Evolutionary conservation across 2,888 invertebrate species (phyloP).

Genomic region (Trilocha varians): DNA sequence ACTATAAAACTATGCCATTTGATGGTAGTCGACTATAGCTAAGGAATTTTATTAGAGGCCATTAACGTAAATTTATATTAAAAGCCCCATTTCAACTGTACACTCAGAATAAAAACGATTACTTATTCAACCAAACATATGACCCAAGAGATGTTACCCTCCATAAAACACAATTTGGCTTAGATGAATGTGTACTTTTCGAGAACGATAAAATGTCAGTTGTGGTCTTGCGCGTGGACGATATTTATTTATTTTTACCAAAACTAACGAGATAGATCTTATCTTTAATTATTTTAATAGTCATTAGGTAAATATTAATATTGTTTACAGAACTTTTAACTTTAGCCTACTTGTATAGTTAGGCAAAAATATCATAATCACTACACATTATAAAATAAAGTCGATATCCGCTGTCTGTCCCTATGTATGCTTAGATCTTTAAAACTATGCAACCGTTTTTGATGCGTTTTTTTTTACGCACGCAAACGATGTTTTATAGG

Average conservation of each 20-base stretch:
- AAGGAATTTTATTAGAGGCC: background rate
- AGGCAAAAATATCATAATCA: too few relatives aligned
- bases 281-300: too few relatives aligned
- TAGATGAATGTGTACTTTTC: slow-evolving; percentile 36
- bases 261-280: slow-evolving; percentile 26
- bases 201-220: slow-evolving; percentile 31
- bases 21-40: slow-evolving; percentile 20
- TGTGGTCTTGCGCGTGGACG: slow-evolving; percentile 22
- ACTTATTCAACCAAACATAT: slow-evolving; percentile 20
- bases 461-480: too few relatives aligned
- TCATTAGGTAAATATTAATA: too few relatives aligned
- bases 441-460: too few relatives aligned
- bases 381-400: too few relatives aligned
- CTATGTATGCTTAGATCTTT: too few relatives aligned
- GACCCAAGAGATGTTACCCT: slow-evolving; percentile 25
- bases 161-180: slow-evolving; percentile 41
- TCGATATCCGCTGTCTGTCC: too few relatives aligned
- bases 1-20: slow-evolving; percentile 24
- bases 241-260: slow-evolving; percentile 33
- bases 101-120: background rate
- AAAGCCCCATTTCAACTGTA: background rate
- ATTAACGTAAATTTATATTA: background rate
- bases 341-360: too few relatives aligned
- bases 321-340: too few relatives aligned
- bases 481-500: too few relatives aligned